Evolutionary conservation across 64 coral and sea anemone species (phyloP), one percentile per base, ranked within the genome.

Genomic region (Actinia tenebrosa): DNA sequence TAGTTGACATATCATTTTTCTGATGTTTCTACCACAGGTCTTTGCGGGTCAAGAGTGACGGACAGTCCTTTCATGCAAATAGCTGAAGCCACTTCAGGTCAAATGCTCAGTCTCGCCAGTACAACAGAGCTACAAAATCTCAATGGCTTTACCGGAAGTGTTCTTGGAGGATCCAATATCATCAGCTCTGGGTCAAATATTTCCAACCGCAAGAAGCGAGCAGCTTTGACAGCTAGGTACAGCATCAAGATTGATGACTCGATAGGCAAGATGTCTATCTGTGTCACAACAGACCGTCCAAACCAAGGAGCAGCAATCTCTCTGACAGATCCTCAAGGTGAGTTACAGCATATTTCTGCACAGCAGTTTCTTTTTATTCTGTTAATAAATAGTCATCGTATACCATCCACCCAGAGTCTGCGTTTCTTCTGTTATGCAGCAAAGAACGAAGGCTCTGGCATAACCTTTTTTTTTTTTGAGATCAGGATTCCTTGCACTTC

Each of bases 61-160:
- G 5, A 27, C 52, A 9, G 23, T 56, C 54, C 23, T 37, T 94
- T 94, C 46, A 84, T 89, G 72, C 87, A 87, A 5, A 42, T 98
- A 5, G 92, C 89, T 13, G 95, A 92, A 37, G 56, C 50, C 5
- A 89, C 84, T 17, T 87, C 88, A 5, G 95, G 95, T 44, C 95
- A 98, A 46, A 60, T 89, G 43, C 72, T 98, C 14, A 58, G 14
- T 16, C 87, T 98, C 5, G 60, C 55, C 13, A 77, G 59, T 47
- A 19, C 60, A 10, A 54, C 56, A 3, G 92, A 98, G 45, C 45
- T 98, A 23, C 61, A 86, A 42, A 9, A 90, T 55, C 84, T 98
- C 0, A 87, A 71, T 56, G 71, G 56, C 16, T 69, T 89, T 68
- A 98, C 92, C 13, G 84, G 87, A n/a, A 87, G 90, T 5, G 87